Percentiles rank a stretch among this genome's conserved stretches.
Evolutionary conservation across 30 jellyfish, hydroid and myxozoan species (phyloP).

Genomic region (Turritopsis dohrnii): DNA sequence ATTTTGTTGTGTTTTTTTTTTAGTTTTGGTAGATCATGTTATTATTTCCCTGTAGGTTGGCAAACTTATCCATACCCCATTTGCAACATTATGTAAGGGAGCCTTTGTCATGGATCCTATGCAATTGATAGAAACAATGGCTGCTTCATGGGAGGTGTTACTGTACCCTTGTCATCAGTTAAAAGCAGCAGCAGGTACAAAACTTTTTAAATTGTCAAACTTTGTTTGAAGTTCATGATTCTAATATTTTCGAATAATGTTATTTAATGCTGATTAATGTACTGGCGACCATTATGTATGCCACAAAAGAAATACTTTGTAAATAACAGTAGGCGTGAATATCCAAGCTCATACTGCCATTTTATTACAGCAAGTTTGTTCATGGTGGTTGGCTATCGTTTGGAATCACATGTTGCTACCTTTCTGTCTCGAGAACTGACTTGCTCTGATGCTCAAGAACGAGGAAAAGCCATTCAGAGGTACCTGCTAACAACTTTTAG

Average conservation of each 20-base stretch:
- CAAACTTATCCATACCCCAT: conserved; percentile 65
- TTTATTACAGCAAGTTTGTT: conserved; percentile 80
- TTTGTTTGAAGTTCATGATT: background rate
- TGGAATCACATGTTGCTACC: conserved; percentile 51
- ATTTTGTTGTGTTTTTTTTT: no score
- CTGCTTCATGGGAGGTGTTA: conserved; percentile 80
- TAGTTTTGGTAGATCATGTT: background rate
- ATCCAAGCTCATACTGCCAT: no score
- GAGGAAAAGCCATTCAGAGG: conserved; percentile 77
- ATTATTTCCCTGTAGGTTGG: conserved; percentile 35
- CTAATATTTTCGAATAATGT: background rate
- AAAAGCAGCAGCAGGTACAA: conserved; percentile 76
- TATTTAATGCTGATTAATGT: no score
- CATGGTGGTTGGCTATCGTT: conserved; percentile 51
- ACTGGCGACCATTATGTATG: no score
- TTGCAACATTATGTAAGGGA: conserved; percentile 67
- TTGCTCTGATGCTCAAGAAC: conserved; percentile 42
- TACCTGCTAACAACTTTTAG: background rate
- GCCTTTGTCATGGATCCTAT: conserved; percentile 64
- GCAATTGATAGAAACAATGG: conserved; percentile 57
- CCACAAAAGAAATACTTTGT: no score
- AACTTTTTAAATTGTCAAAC: background rate
- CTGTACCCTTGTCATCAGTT: conserved; percentile 62
- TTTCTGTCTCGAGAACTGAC: conserved; percentile 62
- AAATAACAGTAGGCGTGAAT: no score